phyloP scores from a whole-genome alignment of 2,888 invertebrate genomes.

The Amphimallon solstitiale region DNA sequence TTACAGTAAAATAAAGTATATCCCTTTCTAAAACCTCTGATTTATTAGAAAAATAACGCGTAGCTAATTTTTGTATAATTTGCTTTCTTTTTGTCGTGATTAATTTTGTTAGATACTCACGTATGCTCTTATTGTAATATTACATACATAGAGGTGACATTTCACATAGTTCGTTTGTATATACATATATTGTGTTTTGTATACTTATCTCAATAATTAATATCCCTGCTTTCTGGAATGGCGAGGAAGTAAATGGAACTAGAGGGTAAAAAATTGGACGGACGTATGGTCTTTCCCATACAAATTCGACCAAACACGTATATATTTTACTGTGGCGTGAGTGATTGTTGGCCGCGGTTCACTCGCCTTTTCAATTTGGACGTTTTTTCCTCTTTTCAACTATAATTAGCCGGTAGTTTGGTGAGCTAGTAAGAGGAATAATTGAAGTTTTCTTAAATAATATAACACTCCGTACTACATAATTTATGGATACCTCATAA shows the following conservation, averaged over 20 bases:
- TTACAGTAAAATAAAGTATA: too few relatives aligned
- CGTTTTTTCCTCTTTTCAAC: background rate
- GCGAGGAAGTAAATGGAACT: conserved; percentile 20
- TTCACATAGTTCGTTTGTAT: background rate
- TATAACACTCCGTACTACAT: too few relatives aligned
- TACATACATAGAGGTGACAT: too few relatives aligned
- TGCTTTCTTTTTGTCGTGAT: too few relatives aligned
- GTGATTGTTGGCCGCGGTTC: background rate
- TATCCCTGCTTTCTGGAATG: conserved; percentile 3
- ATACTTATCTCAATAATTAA: conserved; percentile 25
- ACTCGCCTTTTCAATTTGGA: conserved; percentile 2
- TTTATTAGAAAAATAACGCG: too few relatives aligned
- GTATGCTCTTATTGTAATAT: too few relatives aligned
- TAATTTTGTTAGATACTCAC: too few relatives aligned
- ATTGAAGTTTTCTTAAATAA: too few relatives aligned
- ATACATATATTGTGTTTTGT: conserved; percentile 5
- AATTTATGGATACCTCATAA: too few relatives aligned
- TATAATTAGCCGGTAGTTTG: background rate
- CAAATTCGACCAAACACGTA: background rate
- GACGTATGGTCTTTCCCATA: background rate
- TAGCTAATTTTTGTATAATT: too few relatives aligned
- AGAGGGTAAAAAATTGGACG: background rate
- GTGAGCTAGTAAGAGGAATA: background rate
- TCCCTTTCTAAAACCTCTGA: too few relatives aligned
- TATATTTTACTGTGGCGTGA: background rate